Evolutionary conservation across 2,888 invertebrate species (phyloP), one percentile per base, ranked within the genome.

Genomic region (Copidosoma aretas): DNA sequence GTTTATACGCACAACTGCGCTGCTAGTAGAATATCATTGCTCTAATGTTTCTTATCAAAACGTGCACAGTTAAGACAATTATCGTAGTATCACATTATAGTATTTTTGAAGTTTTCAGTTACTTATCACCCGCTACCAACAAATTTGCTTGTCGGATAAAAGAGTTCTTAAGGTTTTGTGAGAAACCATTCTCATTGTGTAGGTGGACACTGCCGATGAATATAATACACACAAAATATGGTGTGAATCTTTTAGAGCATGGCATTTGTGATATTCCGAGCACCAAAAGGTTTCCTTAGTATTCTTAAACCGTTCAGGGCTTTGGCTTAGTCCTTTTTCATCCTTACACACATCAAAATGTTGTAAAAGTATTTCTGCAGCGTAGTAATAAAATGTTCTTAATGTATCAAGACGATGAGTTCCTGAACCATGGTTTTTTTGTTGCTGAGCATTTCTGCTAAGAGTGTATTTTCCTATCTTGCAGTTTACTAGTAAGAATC

Each of bases 261-360:
- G 93, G 77, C 94, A 93, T 83, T 94, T 94, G 82, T 94, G 92
- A 80, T 93, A 93, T 79, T 95, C 94, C 0, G 93, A 92, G 80
- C 91, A 91, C 91, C 93, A 92, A 80, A 93, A 94, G 0, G 91
- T 90, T 84, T 93, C 93, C 71, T 84, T 84, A 10, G 78, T 77
- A 25, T 84, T 84, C 17, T 79, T 75, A 57, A 84, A 82, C 15
- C 78, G 75, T 68, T 72, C 73, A 19, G 58, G 54, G 21, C 22
- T 22, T 67, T 53, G 60, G 8, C 41, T 60, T 59, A 2, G 59
- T 15, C 61, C 64, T 43, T 71, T 71, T n/a, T 76, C 72, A 8
- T 73, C 61, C 12, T 61, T 65, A 12, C 62, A 68, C 25, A 60
- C 67, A 60, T 77, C 77, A 12, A 71, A 70, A 41, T 77, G 71